Base-by-base conservation (phyloP, 2,888 invertebrate species). In the Drepana falcataria region DNA sequence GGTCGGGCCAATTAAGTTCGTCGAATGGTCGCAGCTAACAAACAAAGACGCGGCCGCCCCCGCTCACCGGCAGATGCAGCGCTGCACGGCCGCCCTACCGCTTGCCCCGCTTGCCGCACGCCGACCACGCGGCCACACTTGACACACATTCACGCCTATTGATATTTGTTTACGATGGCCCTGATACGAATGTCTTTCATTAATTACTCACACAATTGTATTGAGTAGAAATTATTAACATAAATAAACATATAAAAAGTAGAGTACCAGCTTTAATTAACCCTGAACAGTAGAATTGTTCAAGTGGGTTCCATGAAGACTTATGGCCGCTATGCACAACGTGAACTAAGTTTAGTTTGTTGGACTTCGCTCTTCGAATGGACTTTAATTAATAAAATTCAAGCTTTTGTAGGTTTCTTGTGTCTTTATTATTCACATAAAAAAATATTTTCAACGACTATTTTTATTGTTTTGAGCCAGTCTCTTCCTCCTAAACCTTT, bases 1-100 rank as follows among this genome's bases (percentile, higher is more conserved):
- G 88, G 89, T 86, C 89, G 85, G 73, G 79, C 83, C 85, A 88
- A 90, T 91, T 90, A 89, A 85, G 81, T 87, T 83, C 70, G 82
- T 78, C 77, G 78, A 81, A 75, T 74, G 75, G 72, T 74, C 6
- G 9, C 44, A 37, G 4, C n/a, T 35, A 69, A 75, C 66, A 69
- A 79, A 82, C 82, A 81, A 79, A 80, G 80, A 76, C 77, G 74
- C 72, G 77, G 75, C 77, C 80, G 77, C 73, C 73, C 69, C 63
- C 64, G 64, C 56, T 47, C 44, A 54, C 51, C 54, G 57, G 55
- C 71, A 72, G 76, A 75, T 75, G 75, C 70, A 63, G 57, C 61
- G 58, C 61, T 51, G 56, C 59, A 55, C 59, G 53, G 58, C 33
- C 51, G 35, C 2, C 40, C 6, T 21, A 21, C 48, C 9, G 35